Base-by-base conservation (phyloP, 2,888 invertebrate genomes). In the Rhamnusium bicolor region DNA sequence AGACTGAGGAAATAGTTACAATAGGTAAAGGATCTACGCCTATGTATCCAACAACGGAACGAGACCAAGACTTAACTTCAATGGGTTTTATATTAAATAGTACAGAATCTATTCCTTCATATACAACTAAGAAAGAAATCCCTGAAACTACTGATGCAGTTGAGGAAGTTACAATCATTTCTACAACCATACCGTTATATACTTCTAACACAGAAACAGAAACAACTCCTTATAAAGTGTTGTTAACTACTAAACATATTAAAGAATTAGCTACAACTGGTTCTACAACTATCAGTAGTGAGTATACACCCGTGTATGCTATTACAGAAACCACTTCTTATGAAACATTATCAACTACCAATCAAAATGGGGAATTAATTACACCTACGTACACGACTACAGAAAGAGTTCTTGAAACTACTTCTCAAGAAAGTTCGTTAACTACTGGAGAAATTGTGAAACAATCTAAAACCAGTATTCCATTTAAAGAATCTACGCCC, bases 341-440 rank as follows among this genome's bases (percentile, higher is more conserved):
- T 19, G 24, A 49, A 14, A 14, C 5, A 1, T 16, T 40, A 2
- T 24, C 24, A 21, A 19, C 47, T 14, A 62, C 27, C 16, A 51
- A 53, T 8, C 32, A 66, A 66, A 29, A 21, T 54, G 58, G 53
- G 2, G 65, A 65, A 65, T 16, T 46, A 40, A 7, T 16, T 16
- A 53, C 14, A 8, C 8, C 63, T 46, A 14, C 16, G 10, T 19
- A 51, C 12, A 0, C 47, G 49, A 74, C 74, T 18, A 71, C 73
- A 63, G 73, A 74, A 69, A 68, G 69, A 40, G 51, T 24, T 29
- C 49, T 61, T 29, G 68, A 65, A 27, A 65, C 63, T 53, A 73
- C 71, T 7, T 27, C 53, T 53, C 21, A 27, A 14, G 27, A 56
- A 24, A 14, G 24, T n/a, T 27, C n/a, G 6, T 24, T 56, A 21